Conservation (phyloP, 2,113 vertebrate species). For the Lasiurus cinereus region DNA sequence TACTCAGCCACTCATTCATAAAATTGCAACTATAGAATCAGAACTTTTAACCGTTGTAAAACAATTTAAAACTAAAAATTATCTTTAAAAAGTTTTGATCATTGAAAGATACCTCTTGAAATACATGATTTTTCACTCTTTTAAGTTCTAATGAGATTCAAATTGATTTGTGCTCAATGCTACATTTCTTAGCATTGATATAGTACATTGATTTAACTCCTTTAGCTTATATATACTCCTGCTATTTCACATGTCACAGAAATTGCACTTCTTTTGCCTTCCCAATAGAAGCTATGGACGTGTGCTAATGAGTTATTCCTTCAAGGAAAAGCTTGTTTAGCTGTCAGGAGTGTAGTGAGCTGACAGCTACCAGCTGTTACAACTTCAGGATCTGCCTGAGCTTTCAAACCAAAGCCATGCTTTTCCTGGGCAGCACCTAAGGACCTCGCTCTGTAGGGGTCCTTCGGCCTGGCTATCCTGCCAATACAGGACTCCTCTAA, state of each 20-base stretch:
- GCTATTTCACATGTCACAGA: not conserved
- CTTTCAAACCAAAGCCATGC: not conserved
- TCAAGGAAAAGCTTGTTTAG: not conserved
- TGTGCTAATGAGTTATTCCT: not conserved
- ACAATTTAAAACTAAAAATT: constrained; percentile 33
- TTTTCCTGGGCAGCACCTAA: not conserved
- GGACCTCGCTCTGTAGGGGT: not conserved
- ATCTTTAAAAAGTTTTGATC: not conserved
- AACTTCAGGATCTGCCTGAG: not conserved
- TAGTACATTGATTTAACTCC: not conserved
- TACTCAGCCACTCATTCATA: constrained; percentile 12
- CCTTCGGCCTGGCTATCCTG: not conserved
- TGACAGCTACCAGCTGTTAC: not conserved
- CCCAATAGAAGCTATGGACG: not conserved
- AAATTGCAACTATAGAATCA: constrained; percentile 13
- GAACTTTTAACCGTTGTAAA: constrained; percentile 53
- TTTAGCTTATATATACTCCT: not conserved
- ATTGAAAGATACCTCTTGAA: not conserved
- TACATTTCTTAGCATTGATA: constrained; percentile 15
- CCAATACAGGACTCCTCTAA: too few relatives aligned
- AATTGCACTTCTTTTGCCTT: not conserved
- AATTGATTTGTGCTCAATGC: not conserved
- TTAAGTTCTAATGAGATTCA: constrained; percentile 30
- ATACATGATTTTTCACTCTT: not conserved
- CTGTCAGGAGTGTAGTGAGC: not conserved